Base-by-base conservation (phyloP, 1,140 invertebrate species). In the Saxidomus purpurata region DNA sequence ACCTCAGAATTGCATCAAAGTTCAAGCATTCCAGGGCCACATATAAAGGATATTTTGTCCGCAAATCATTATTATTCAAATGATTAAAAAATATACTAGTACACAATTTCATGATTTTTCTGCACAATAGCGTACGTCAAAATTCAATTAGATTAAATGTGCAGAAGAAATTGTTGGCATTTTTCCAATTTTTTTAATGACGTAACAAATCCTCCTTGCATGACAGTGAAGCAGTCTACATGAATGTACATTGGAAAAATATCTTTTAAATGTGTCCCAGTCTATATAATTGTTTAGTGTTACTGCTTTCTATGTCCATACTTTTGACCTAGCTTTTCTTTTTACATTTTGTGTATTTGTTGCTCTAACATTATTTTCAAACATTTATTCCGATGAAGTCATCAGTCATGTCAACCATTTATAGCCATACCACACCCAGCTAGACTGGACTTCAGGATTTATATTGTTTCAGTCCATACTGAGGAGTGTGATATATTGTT, bases 11-110 rank as follows among this genome's bases (percentile, higher is more conserved):
- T 71, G 67, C 36, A 71, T 71, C 67, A 71, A 71, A 19, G 4
- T 38, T 2, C 25, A 38, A 71, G 34, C 67, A 71, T 71, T 71
- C 67, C 67, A 71, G 67, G 67, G 36, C 2, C 15, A 15, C 67
- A 71, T 40, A 40, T 71, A 71, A 71, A 71, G n/a, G 67, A 40
- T 71, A 71, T 71, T 71, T 71, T 71, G 22, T 71, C 34, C 11
- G 61, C 4, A 13, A 55, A 17, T 47, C 8, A 47, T 8, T 47
- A 47, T 9, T 47, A 9, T 47, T 47, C 17, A 9, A 9, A 9
- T 47, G 8, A 8, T 47, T 47, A 17, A 47, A 9, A 17, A 47
- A 47, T 9, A 17, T 47, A 47, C 8, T 17, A 47, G 8, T 47
- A 8, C 17, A 9, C 17, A 47, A 47, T 8, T 17, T 9, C 8